These are phyloP conservation scores for Sepioteuthis lessoniana DNA, from an alignment of 2,888 invertebrate genomes.

Conservation along the genomic window DNA sequence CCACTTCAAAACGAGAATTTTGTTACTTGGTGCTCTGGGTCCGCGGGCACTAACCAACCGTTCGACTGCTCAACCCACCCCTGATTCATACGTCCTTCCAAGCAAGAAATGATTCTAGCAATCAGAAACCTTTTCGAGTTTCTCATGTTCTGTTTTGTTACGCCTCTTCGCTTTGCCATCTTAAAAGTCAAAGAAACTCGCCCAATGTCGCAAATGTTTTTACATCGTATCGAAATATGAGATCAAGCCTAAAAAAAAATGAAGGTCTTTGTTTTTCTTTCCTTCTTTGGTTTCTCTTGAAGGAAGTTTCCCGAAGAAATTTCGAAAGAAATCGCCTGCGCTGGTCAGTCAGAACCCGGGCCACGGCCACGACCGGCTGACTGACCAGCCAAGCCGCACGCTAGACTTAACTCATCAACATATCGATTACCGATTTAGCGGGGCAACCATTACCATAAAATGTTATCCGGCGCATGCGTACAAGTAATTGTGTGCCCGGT, in stretches of 20 bases:
- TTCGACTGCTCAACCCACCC: no score
- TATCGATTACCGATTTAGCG: constrained; percentile 33
- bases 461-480: constrained; percentile 17
- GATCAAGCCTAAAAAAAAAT: not conserved
- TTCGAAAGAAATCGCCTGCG: not conserved
- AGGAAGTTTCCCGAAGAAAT: not conserved
- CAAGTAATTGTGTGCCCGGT: constrained; percentile 33
- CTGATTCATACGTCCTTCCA: no score
- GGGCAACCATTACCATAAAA: constrained; percentile 15
- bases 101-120: no score
- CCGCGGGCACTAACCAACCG: no score
- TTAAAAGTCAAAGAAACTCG: no score
- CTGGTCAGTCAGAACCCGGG: not conserved
- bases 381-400: not conserved
- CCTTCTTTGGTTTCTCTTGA: not conserved
- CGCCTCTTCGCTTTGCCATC: no score
- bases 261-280: not conserved
- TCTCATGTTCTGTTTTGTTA: no score
- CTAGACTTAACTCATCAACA: constrained; percentile 6
- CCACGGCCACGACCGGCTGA: not conserved
- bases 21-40: no score
- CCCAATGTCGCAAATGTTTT: no score
- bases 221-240: no score
- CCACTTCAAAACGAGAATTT: no score
- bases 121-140: no score